These are phyloP conservation scores for Lucilia sericata DNA, from an alignment of 1,140 invertebrate genomes.

Conservation along the genomic window DNA sequence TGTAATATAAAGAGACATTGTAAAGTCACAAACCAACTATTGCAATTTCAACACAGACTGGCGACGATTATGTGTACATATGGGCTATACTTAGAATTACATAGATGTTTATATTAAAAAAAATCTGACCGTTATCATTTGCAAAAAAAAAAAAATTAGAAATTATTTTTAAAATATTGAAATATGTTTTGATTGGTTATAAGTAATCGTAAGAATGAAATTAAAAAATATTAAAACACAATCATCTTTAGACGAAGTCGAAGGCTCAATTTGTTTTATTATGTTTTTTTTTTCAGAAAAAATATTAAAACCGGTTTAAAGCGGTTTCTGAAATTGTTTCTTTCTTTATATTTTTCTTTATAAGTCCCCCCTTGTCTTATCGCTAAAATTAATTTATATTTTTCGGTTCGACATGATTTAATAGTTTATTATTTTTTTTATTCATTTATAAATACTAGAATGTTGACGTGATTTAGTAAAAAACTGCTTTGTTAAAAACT, in stretches of 20 bases:
- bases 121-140: slow-evolving; percentile 1
- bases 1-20: background rate
- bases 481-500: background rate
- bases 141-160: background rate
- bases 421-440: background rate
- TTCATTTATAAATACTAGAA: background rate
- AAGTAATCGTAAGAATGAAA: background rate
- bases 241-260: slow-evolving; percentile 17
- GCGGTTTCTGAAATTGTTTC: background rate
- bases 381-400: slow-evolving; percentile 8
- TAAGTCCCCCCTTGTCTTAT: background rate
- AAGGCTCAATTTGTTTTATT: background rate
- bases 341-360: background rate
- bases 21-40: background rate
- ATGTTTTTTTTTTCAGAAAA: background rate
- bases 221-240: background rate
- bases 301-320: background rate
- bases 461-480: background rate
- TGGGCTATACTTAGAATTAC: no score
- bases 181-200: background rate
- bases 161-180: background rate
- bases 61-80: no score
- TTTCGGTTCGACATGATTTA: background rate
- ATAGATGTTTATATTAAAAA: background rate
- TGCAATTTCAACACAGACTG: background rate